phyloP scores from a whole-genome alignment of 2,797 vertebrate genomes.

The Zalophus californianus region DNA sequence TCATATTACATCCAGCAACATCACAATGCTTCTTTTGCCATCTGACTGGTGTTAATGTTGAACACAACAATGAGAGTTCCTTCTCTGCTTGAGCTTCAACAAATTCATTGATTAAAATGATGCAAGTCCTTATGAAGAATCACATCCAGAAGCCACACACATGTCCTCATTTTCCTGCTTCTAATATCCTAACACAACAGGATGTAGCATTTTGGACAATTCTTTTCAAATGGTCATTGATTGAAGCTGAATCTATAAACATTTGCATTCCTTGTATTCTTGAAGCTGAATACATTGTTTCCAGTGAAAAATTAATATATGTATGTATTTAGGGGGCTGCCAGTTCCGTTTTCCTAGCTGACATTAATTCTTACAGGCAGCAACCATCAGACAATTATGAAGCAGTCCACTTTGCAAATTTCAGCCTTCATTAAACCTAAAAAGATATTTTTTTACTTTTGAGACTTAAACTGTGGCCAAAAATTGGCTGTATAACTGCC shows the following conservation, averaged over 20 bases:
- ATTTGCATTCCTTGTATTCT: conserved; percentile 24
- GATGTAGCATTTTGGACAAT: conserved; percentile 54
- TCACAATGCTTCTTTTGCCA: not conserved
- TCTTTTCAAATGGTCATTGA: not conserved
- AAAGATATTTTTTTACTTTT: conserved; percentile 48
- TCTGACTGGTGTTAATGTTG: not conserved
- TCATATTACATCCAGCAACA: conserved; percentile 32
- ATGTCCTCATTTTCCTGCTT: not conserved
- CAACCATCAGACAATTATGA: not conserved
- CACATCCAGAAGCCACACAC: not conserved
- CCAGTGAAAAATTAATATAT: conserved; percentile 40
- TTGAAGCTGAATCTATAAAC: conserved; percentile 43
- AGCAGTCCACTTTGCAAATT: conserved; percentile 46
- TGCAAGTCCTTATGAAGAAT: not conserved
- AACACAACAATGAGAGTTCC: not conserved
- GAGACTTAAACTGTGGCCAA: not conserved
- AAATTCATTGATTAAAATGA: conserved; percentile 70
- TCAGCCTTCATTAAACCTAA: conserved; percentile 22
- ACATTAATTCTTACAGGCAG: not conserved
- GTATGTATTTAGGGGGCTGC: conserved; percentile 27
- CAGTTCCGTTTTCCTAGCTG: conserved; percentile 6
- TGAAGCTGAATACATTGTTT: conserved; percentile 60
- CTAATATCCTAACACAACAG: not conserved
- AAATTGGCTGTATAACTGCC: not conserved
- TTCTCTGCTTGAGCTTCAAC: conserved; percentile 1